phyloP scores from a whole-genome alignment of 2,888 invertebrate species.

The Brachynemurus nebulosus region DNA sequence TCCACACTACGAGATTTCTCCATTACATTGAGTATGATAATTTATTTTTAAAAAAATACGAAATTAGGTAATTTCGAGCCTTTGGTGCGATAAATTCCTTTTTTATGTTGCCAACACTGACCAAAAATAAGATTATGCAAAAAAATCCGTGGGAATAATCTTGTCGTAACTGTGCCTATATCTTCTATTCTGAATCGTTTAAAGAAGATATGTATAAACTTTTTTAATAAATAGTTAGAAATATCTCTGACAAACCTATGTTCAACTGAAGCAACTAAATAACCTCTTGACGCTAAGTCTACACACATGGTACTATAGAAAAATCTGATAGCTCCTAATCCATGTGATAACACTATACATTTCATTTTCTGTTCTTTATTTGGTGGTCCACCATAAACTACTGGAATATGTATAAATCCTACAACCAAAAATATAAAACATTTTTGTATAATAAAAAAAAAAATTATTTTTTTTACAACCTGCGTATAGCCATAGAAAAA shows the following conservation, averaged over 20 bases:
- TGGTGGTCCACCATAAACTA: conserved; percentile 35
- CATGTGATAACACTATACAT: conserved; percentile 49
- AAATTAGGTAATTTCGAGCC: too few species aligned
- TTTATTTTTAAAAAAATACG: too few species aligned
- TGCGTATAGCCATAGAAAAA: conserved; percentile 26
- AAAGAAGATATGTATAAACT: too few species aligned
- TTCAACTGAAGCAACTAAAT: conserved; percentile 47
- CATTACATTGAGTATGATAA: too few species aligned
- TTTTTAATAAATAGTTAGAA: too few species aligned
- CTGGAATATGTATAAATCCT: conserved; percentile 38
- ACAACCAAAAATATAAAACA: conserved; percentile 9
- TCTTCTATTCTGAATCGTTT: too few species aligned
- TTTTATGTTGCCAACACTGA: too few species aligned
- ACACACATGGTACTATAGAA: conserved; percentile 44
- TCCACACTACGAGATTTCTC: too few species aligned
- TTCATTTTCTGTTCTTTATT: conserved; percentile 31
- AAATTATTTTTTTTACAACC: conserved; percentile 19
- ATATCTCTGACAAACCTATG: conserved; percentile 35
- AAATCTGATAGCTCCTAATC: conserved; percentile 44
- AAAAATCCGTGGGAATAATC: too few species aligned
- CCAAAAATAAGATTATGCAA: too few species aligned
- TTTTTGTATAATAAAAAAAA: background rate
- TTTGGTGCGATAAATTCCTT: too few species aligned
- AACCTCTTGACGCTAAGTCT: conserved; percentile 51
- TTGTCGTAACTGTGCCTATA: too few species aligned